phyloP scores from a whole-genome alignment of 2,113 vertebrate species.

The Prinia subflava region DNA sequence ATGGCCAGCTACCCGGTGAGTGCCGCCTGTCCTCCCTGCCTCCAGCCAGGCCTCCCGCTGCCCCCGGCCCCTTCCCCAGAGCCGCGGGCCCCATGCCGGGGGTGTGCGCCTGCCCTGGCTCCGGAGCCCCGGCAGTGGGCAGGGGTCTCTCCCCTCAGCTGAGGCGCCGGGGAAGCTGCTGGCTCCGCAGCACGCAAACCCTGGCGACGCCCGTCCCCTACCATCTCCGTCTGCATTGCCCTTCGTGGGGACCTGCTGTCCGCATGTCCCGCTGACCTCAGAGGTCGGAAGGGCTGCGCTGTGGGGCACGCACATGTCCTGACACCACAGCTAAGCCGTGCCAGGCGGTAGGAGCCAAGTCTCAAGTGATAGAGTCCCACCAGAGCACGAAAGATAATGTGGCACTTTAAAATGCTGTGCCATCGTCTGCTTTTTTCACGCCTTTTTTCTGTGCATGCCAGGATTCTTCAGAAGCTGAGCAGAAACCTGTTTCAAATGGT shows the following conservation, averaged over 20 bases:
- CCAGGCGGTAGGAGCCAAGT: background rate
- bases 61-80: background rate
- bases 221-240: fast-evolving
- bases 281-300: background rate
- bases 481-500: background rate
- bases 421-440: fast-evolving
- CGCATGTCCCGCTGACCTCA: background rate
- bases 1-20: constrained; percentile 3
- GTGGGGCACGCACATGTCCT: fast-evolving
- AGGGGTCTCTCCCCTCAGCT: background rate
- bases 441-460: background rate
- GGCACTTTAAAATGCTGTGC: background rate
- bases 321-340: background rate
- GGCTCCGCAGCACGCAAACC: fast-evolving
- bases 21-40: background rate
- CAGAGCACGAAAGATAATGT: background rate
- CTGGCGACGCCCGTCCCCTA: background rate
- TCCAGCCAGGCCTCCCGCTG: background rate
- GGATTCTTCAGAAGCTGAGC: background rate
- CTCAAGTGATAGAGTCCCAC: background rate
- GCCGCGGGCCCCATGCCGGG: background rate
- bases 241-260: fast-evolving
- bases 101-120: background rate
- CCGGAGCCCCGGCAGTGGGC: background rate
- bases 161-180: background rate